phyloP scores from a whole-genome alignment of 2,113 vertebrate species.

The Tetrax tetrax region DNA sequence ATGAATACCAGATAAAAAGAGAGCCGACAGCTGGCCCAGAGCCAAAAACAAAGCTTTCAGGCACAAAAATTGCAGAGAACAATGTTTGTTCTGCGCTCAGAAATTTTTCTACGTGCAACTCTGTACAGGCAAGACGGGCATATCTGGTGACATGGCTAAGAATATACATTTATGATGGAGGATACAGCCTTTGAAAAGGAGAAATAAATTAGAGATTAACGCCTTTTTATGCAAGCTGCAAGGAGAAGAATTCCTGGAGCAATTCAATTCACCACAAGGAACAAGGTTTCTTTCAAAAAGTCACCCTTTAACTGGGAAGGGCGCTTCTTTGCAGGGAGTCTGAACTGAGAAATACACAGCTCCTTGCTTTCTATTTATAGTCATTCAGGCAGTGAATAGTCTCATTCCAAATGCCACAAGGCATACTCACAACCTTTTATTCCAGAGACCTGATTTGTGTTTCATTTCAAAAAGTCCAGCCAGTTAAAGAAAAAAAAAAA shows the following conservation, averaged over 20 bases:
- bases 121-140: neutral
- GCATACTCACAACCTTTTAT: constrained; percentile 76
- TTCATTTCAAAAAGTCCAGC: constrained; percentile 70
- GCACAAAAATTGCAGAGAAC: constrained; percentile 43
- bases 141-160: neutral
- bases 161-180: constrained; percentile 32
- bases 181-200: constrained; percentile 28
- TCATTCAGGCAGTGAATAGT: constrained; percentile 82
- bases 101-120: neutral
- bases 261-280: constrained; percentile 69
- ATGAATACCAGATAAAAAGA: constrained; percentile 74
- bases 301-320: constrained; percentile 68
- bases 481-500: neutral
- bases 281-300: constrained; percentile 74
- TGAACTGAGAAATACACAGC: constrained; percentile 62
- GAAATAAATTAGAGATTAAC: constrained; percentile 65
- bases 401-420: constrained; percentile 81
- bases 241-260: constrained; percentile 48
- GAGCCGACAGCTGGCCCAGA: constrained; percentile 64
- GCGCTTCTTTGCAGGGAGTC: constrained; percentile 61
- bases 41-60: constrained; percentile 70
- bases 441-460: constrained; percentile 76
- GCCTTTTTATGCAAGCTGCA: constrained; percentile 40
- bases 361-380: constrained; percentile 78
- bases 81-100: constrained; percentile 11